Conservation (phyloP, 2,797 vertebrate genomes). For the Helostoma temminkii region DNA sequence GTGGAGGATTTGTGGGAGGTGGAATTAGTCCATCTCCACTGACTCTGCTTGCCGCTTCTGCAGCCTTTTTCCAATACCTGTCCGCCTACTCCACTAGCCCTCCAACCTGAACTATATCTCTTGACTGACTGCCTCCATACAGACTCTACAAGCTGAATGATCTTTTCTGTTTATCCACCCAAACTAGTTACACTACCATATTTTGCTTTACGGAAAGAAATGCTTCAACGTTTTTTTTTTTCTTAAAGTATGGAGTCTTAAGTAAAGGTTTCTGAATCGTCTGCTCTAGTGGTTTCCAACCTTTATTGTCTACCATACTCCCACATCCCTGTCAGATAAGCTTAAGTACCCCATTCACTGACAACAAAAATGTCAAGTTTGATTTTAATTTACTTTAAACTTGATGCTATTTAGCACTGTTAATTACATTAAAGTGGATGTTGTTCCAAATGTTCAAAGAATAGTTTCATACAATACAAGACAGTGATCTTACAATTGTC, state of each 20-base stretch:
- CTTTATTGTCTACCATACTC: neutral
- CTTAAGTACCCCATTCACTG: constrained; percentile 1
- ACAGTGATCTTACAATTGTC: neutral
- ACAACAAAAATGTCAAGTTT: neutral
- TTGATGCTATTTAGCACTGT: neutral
- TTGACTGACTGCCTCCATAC: constrained; percentile 66
- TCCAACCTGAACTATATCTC: constrained; percentile 69
- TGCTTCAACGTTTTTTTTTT: constrained; percentile 15
- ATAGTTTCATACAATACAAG: neutral
- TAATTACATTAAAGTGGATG: neutral
- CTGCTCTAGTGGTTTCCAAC: neutral
- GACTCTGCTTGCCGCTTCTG: constrained; percentile 65
- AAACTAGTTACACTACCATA: constrained; percentile 21
- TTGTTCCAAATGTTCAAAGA: neutral
- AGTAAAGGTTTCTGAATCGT: neutral
- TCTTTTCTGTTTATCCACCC: constrained; percentile 50
- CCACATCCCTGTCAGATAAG: constrained; percentile 5
- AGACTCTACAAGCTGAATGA: constrained; percentile 53
- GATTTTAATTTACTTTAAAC: neutral
- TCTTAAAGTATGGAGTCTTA: constrained; percentile 6
- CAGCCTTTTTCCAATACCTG: constrained; percentile 76
- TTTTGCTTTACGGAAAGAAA: constrained; percentile 27
- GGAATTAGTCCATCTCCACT: constrained; percentile 76
- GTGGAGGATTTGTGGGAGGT: constrained; percentile 81
- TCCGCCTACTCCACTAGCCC: constrained; percentile 72